Percentiles rank a stretch among this genome's conserved stretches.
Evolutionary conservation across 2,888 invertebrate species (phyloP).

Genomic region (Parnassius mnemosyne): DNA sequence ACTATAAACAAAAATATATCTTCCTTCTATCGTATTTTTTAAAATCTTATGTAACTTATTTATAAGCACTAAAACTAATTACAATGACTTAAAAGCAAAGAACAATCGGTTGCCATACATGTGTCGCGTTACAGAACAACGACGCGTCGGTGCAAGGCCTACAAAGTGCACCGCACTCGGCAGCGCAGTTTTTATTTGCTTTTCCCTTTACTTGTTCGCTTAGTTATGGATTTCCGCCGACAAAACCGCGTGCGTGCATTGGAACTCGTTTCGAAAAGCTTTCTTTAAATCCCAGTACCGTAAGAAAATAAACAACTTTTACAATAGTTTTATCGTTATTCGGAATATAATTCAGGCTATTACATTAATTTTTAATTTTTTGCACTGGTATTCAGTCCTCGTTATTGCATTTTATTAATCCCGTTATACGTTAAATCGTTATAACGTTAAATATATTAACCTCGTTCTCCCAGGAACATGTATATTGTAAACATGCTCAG

Average conservation of each 20-base stretch:
- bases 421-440: too few relatives aligned
- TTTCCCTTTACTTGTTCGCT: conserved; percentile 32
- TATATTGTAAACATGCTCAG: conserved; percentile 51
- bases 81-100: too few relatives aligned
- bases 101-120: background rate
- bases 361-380: background rate
- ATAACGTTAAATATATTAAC: conserved; percentile 59
- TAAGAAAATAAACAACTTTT: conserved; percentile 30
- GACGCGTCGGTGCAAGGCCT: conserved; percentile 29
- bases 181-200: conserved; percentile 33
- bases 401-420: conserved; percentile 2
- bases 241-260: conserved; percentile 34
- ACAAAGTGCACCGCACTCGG: conserved; percentile 41
- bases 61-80: too few relatives aligned
- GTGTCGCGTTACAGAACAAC: background rate
- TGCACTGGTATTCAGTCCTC: background rate
- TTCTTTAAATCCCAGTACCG: conserved; percentile 34
- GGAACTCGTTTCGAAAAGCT: conserved; percentile 34
- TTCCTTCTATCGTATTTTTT: too few relatives aligned
- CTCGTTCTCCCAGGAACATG: conserved; percentile 58
- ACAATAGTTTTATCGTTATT: conserved; percentile 5
- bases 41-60: too few relatives aligned
- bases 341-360: background rate
- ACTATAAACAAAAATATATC: too few relatives aligned
- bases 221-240: conserved; percentile 39